Evolutionary conservation across 2,888 invertebrate genomes (phyloP).

Genomic region (Stegophylla sp.): DNA sequence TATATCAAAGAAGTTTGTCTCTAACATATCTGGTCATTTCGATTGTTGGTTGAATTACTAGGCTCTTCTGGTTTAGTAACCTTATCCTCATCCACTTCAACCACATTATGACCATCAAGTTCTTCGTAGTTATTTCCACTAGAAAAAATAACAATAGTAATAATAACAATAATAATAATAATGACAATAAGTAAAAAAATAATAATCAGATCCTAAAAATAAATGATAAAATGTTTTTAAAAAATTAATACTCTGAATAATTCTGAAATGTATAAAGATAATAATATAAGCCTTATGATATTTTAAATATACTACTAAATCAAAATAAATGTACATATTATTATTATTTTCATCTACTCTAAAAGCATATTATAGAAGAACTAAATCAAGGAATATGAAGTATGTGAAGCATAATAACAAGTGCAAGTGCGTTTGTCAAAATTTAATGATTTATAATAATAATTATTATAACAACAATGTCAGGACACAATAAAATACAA

Average conservation of each 20-base stretch:
- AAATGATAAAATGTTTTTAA: background rate
- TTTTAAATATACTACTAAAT: constrained; percentile 16
- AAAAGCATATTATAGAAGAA: constrained; percentile 25
- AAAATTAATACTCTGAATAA: background rate
- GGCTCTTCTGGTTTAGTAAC: constrained; percentile 33
- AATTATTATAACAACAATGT: constrained; percentile 44
- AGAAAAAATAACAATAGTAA: constrained; percentile 41
- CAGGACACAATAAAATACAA: constrained; percentile 26
- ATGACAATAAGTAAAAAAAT: background rate
- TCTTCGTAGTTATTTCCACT: constrained; percentile 37
- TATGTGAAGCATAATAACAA: constrained; percentile 20
- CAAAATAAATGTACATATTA: background rate
- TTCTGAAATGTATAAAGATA: background rate
- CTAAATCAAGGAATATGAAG: constrained; percentile 14
- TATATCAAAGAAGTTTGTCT: background rate
- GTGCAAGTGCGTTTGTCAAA: background rate
- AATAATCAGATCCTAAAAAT: background rate
- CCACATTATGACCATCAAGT: constrained; percentile 30
- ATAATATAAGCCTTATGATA: constrained; percentile 3
- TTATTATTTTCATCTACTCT: no score
- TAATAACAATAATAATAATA: background rate
- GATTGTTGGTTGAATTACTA: constrained; percentile 10
- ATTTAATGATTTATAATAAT: constrained; percentile 10
- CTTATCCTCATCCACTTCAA: constrained; percentile 35
- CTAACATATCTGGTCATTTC: constrained; percentile 23